Base-by-base conservation (phyloP, 2,888 invertebrate species). In the Pachydiplax longipennis region DNA sequence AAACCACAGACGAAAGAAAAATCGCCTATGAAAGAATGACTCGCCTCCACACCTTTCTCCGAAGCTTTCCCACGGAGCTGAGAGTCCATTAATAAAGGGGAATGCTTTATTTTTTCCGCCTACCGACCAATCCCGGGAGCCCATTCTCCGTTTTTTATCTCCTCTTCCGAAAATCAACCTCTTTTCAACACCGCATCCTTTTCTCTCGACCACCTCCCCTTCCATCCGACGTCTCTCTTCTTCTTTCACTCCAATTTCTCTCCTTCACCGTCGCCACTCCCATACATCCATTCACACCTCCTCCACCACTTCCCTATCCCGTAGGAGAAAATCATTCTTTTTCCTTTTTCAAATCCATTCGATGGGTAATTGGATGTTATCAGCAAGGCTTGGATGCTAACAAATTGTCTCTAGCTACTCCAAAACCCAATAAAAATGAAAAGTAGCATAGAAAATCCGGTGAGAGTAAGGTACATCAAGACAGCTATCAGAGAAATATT, bases 161-260 rank as follows among this genome's bases (percentile, higher is more conserved):
- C 12, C 87, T 87, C 87, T 87, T 87, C 87, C 87, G 87, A 87
- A 87, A 87, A 87, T 87, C 87, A 87, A 87, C 87, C 61, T 87
- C 87, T 87, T 87, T 87, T 87, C 87, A 87, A 61, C 87, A 65
- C 87, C 61, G 61, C 87, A 65, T 87, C 87, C 65, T n/a, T 87
- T 53, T 87, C 31, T 31, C 25, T 83, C 53, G 25, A 15, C 53
- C 6, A 12, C 87, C 61, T 87, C n/a, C 37, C 61, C 37, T 22
- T 58, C 87, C 48, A 31, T 18, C 61, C n/a, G 13, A 35, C n/a
- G 13, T 73, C 31, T 73, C 22, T 31, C 31, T 31, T 31, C 73
- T n/a, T 65, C 65, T 25, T 65, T 25, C 22, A 22, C 65, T 65
- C 25, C 65, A 22, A 73, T 73, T 73, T 73, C 73, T 73, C 73